Conservation (phyloP, 2,797 vertebrate genomes). For the Amazonetta brasiliensis region DNA sequence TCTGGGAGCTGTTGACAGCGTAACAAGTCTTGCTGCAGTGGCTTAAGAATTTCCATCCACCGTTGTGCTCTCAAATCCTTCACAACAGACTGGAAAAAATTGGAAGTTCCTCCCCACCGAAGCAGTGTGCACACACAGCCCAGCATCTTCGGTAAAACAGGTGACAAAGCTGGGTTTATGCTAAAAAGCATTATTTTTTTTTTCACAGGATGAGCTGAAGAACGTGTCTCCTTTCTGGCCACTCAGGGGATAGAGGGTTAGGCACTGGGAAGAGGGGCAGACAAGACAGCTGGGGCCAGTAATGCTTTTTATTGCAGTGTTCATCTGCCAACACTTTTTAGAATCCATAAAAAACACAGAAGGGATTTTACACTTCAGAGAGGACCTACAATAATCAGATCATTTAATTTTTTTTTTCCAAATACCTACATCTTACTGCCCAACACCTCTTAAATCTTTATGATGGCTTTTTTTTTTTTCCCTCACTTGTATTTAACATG, state of each 20-base stretch:
- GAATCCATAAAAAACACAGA: background rate
- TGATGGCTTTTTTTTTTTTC: background rate
- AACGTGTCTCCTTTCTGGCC: background rate
- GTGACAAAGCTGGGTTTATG: background rate
- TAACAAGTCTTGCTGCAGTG: background rate
- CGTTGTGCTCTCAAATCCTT: background rate
- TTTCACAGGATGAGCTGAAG: background rate
- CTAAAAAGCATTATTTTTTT: background rate
- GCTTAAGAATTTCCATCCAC: background rate
- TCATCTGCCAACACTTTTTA: background rate
- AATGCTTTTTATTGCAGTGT: background rate
- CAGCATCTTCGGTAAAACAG: background rate
- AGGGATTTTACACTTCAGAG: background rate
- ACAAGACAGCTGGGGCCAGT: background rate
- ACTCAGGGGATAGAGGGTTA: background rate
- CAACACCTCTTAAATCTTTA: background rate
- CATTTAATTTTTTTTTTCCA: background rate
- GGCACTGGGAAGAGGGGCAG: background rate
- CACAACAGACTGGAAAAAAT: background rate
- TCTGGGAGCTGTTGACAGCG: background rate
- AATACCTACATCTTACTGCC: background rate
- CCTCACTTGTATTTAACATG: background rate
- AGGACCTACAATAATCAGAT: background rate
- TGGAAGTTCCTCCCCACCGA: rapidly evolving
- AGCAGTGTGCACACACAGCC: background rate